Percentiles rank a stretch among this genome's conserved stretches.
These are phyloP conservation scores for Mimas tiliae DNA, from an alignment of 2,888 invertebrate species.

Conservation along the genomic window DNA sequence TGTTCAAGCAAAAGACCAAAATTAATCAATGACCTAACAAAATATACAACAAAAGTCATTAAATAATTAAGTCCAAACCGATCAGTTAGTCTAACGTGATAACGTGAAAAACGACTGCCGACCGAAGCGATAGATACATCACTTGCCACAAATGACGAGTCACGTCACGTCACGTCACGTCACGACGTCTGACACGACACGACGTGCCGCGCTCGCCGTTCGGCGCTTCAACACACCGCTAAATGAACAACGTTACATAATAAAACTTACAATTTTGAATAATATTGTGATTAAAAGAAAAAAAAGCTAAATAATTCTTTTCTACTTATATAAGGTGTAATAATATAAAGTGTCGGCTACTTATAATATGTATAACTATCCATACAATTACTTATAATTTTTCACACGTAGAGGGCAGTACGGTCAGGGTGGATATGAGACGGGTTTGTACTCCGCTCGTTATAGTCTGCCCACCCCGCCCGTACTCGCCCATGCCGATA, in stretches of 20 bases:
- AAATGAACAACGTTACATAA: conserved; percentile 79
- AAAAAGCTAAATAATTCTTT: conserved; percentile 84
- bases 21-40: conserved; percentile 85
- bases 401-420: conserved; percentile 79
- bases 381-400: conserved; percentile 79
- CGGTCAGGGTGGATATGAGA: not conserved
- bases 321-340: conserved; percentile 84
- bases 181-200: conserved; percentile 31
- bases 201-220: conserved; percentile 28
- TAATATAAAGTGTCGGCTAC: conserved; percentile 85
- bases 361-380: conserved; percentile 82
- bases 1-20: conserved; percentile 79
- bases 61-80: conserved; percentile 82
- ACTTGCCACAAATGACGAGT: conserved; percentile 37
- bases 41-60: conserved; percentile 85
- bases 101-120: conserved; percentile 68
- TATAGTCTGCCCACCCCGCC: not conserved
- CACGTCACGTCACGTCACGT: conserved; percentile 29
- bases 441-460: not conserved
- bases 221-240: conserved; percentile 68
- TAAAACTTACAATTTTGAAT: conserved; percentile 84
- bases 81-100: conserved; percentile 72
- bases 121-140: conserved; percentile 63
- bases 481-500: conserved; percentile 47
- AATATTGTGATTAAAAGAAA: conserved; percentile 83